Conservation (phyloP, 2,113 vertebrate genomes). For the Dendrocopos noguchii region DNA sequence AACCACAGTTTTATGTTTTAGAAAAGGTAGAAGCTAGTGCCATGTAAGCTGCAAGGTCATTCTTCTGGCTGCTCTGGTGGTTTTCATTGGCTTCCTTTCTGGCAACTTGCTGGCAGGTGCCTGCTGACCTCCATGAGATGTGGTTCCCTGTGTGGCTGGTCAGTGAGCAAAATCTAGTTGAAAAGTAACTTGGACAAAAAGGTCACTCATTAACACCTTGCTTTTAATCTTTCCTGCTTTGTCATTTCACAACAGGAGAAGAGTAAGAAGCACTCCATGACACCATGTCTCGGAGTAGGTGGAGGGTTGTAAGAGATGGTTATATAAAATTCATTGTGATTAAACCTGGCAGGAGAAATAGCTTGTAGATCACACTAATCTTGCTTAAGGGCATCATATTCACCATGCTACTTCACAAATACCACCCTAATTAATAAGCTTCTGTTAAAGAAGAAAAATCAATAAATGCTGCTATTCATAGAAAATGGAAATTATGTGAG, state of each 20-base stretch:
- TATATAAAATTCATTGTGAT: slow-evolving; percentile 16
- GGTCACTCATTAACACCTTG: background rate
- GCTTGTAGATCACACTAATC: slow-evolving; percentile 18
- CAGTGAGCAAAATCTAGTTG: background rate
- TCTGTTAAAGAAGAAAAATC: slow-evolving; percentile 38
- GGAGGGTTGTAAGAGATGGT: background rate
- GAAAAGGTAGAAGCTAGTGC: background rate
- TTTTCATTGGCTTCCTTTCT: background rate
- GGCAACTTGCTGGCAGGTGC: background rate
- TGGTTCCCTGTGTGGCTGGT: background rate
- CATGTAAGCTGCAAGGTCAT: background rate
- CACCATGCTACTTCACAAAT: slow-evolving; percentile 32
- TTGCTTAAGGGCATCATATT: slow-evolving; percentile 36
- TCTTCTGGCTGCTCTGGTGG: background rate
- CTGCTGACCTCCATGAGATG: background rate
- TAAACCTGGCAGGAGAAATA: slow-evolving; percentile 33
- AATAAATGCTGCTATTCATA: slow-evolving; percentile 46
- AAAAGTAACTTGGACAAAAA: background rate
- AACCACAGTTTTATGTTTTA: background rate
- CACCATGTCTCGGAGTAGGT: background rate
- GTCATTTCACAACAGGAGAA: background rate
- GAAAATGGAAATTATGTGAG: slow-evolving; percentile 21
- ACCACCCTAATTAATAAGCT: slow-evolving; percentile 50
- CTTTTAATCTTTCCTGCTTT: background rate
- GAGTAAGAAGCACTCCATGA: background rate